Conservation (phyloP, 2,797 vertebrate genomes). For the Pelodytes ibericus region DNA sequence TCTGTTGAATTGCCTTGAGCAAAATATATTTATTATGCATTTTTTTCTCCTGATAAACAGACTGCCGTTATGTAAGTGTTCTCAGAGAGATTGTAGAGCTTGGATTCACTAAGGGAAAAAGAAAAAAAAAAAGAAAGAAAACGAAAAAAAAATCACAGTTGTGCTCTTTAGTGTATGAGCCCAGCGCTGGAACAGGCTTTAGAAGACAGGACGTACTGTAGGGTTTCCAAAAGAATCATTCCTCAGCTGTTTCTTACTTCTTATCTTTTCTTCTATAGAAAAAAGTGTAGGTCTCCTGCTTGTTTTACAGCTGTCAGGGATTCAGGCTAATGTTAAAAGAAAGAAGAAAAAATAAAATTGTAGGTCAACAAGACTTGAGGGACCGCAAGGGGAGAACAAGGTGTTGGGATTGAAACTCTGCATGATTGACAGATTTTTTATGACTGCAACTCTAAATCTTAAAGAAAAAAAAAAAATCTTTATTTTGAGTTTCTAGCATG, state of each 20-base stretch:
- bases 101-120: conserved; percentile 18
- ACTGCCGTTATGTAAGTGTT: conserved; percentile 63
- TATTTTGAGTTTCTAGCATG: background rate
- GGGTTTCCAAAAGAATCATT: conserved; percentile 12
- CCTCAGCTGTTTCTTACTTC: background rate
- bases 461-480: background rate
- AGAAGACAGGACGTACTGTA: conserved; percentile 8
- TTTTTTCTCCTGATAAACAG: conserved; percentile 63
- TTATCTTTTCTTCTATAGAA: background rate
- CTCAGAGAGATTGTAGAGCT: conserved; percentile 1
- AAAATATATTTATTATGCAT: conserved; percentile 67
- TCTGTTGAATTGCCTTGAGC: conserved; percentile 65
- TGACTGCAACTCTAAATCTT: background rate
- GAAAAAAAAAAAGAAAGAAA: conserved; percentile 5
- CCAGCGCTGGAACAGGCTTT: background rate
- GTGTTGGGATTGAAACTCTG: background rate
- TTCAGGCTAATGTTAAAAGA: background rate
- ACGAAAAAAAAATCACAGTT: background rate
- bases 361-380: conserved; percentile 12
- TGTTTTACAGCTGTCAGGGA: conserved; percentile 20
- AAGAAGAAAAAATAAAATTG: conserved; percentile 10
- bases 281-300: background rate
- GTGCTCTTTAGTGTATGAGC: background rate
- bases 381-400: background rate
- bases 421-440: background rate